phyloP scores from a whole-genome alignment of 1,140 invertebrate genomes.

The Battus philenor region DNA sequence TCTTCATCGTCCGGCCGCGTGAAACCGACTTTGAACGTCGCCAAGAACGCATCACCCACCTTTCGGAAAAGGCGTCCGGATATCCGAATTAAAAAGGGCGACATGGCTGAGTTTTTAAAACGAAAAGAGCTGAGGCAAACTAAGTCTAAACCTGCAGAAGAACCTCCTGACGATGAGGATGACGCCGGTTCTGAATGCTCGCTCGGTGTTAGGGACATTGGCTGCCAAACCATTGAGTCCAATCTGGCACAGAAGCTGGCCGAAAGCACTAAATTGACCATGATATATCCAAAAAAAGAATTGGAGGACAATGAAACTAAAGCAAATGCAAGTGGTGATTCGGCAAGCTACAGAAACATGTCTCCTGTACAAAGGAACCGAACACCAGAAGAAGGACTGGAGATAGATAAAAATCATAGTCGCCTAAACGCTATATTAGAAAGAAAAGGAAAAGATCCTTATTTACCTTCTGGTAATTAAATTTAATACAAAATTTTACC shows the following conservation, averaged over 20 bases:
- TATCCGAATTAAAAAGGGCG: slow-evolving; percentile 62
- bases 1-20: slow-evolving; percentile 57
- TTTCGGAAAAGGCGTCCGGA: slow-evolving; percentile 43
- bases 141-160: slow-evolving; percentile 29
- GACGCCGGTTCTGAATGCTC: slow-evolving; percentile 42
- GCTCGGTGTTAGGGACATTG: slow-evolving; percentile 52
- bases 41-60: slow-evolving; percentile 40
- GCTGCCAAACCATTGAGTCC: slow-evolving; percentile 62
- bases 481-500: no score
- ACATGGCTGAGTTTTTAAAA: slow-evolving; percentile 66
- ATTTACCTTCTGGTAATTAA: slow-evolving; percentile 62
- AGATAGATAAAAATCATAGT: slow-evolving; percentile 47
- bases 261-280: slow-evolving; percentile 56
- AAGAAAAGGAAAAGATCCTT: slow-evolving; percentile 63
- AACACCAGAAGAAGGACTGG: slow-evolving; percentile 45
- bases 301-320: slow-evolving; percentile 41
- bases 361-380: slow-evolving; percentile 22
- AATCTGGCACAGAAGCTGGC: slow-evolving; percentile 51
- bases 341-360: slow-evolving; percentile 31
- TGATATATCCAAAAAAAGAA: slow-evolving; percentile 57
- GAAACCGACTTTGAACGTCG: slow-evolving; percentile 40
- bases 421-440: slow-evolving; percentile 61
- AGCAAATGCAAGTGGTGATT: slow-evolving; percentile 60
- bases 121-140: slow-evolving; percentile 51
- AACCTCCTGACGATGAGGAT: slow-evolving; percentile 33